Base-by-base conservation (phyloP, 2,888 invertebrate species). In the Acanthopleura granulata region DNA sequence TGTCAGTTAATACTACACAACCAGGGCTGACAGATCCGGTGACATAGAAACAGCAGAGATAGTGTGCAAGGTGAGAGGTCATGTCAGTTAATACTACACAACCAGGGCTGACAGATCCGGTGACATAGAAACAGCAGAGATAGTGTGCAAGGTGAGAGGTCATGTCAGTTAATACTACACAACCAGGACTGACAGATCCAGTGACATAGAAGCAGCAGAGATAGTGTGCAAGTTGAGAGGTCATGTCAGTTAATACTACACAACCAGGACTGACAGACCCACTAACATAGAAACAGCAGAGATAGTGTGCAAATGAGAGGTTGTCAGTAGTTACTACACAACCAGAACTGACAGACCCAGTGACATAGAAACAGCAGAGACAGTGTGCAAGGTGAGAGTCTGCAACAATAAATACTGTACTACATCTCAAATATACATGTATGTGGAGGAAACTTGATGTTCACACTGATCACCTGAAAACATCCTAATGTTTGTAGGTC, bases 361-460 rank as follows among this genome's bases (percentile, higher is more conserved):
- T 22, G 22, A n/a, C n/a, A 62, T 62, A 12, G n/a, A 62, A 15
- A 22, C 12, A 12, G 62, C 62, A 18, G 62, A 62, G 22, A 15
- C n/a, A n/a, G n/a, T n/a, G n/a, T 62, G 62, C 25, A 62, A 62
- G 62, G 62, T 62, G n/a, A 62, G 62, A n/a, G 15, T n/a, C n/a
- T n/a, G n/a, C n/a, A n/a, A n/a, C n/a, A 40, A 40, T 40, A 40
- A 40, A 9, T 40, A 40, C 3, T 40, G 9, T 40, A 40, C 40
- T 9, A 40, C 40, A 40, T n/a, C n/a, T n/a, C n/a, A n/a, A n/a
- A n/a, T n/a, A 40, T 40, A 40, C 40, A 40, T 40, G 40, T 40
- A 40, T 40, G 4, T 40, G 4, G 9, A 3, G 9, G 4, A 40
- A 9, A 3, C 40, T 40, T 40, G 40, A 40, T 40, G 40, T 40